Evolutionary conservation across 2,888 invertebrate genomes (phyloP).

Genomic region (Siphonodentalium dalli): DNA sequence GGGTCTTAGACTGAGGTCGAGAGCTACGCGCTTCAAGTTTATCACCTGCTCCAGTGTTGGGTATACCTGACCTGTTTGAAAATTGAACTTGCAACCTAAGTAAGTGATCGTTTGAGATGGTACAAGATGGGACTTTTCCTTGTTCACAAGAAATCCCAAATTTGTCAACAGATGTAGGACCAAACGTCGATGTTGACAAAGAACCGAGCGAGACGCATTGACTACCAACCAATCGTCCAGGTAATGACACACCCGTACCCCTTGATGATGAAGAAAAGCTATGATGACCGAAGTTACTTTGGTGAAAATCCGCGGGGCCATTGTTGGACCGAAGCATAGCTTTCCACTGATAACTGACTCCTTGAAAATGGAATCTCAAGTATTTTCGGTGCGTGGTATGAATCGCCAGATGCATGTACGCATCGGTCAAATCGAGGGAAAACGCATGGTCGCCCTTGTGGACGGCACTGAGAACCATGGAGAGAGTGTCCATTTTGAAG

Average conservation of each 20-base stretch:
- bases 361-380: no score
- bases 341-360: no score
- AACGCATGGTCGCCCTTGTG: no score
- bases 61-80: conserved; percentile 10
- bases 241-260: conserved; percentile 21
- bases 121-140: conserved; percentile 13
- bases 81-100: conserved; percentile 13
- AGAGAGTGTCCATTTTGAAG: no score
- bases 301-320: conserved; percentile 18
- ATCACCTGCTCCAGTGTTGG: no score
- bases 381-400: no score
- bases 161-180: conserved; percentile 10
- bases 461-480: no score
- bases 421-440: no score
- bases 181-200: conserved; percentile 13
- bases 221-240: conserved; percentile 27
- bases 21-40: no score
- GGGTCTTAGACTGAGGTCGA: no score
- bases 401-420: no score
- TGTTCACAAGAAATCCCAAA: conserved; percentile 27
- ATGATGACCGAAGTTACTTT: conserved; percentile 23
- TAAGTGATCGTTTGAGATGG: conserved; percentile 19
- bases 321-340: no score
- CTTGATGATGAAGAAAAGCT: conserved; percentile 11
- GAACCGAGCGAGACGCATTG: background rate